A percentile compares a stretch with the other conserved stretches of the same genome.
These are phyloP conservation scores for Pangasius mekongensis DNA, from an alignment of 2,797 vertebrate genomes.

Conservation along the genomic window DNA sequence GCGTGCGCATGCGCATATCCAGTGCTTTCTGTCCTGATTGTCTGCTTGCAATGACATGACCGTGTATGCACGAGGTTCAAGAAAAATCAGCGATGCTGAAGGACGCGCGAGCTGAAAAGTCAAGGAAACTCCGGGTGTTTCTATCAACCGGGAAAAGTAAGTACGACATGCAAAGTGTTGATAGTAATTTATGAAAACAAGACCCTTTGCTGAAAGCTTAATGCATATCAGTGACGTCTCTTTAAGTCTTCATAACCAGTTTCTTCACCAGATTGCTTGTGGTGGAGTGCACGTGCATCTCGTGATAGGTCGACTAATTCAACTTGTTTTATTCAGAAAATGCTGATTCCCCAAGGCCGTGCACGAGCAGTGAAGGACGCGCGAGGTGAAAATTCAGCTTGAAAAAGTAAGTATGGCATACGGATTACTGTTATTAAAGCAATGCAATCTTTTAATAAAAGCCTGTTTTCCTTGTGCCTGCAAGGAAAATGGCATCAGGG, in stretches of 20 bases:
- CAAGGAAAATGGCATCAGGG: neutral
- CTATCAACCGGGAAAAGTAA: neutral
- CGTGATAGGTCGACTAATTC: neutral
- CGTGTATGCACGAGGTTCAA: neutral
- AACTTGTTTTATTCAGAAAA: neutral
- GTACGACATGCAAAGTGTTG: neutral
- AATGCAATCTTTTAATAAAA: neutral
- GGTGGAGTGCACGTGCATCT: neutral
- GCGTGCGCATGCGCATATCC: slow-evolving; percentile 39
- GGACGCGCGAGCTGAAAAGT: neutral
- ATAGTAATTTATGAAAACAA: neutral
- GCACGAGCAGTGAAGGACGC: slow-evolving; percentile 26
- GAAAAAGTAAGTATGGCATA: neutral
- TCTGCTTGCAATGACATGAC: slow-evolving; percentile 25
- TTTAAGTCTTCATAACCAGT: neutral
- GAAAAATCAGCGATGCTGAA: neutral
- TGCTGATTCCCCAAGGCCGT: neutral
- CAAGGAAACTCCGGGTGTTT: neutral
- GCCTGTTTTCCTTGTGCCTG: neutral
- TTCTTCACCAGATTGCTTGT: neutral
- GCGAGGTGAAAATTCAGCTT: slow-evolving; percentile 14
- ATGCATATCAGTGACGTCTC: neutral
- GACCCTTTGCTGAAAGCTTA: neutral
- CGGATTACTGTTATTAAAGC: neutral
- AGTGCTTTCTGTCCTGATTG: slow-evolving; percentile 13